These are phyloP conservation scores for Orussus abietinus DNA, from an alignment of 1,140 invertebrate genomes.

Conservation along the genomic window DNA sequence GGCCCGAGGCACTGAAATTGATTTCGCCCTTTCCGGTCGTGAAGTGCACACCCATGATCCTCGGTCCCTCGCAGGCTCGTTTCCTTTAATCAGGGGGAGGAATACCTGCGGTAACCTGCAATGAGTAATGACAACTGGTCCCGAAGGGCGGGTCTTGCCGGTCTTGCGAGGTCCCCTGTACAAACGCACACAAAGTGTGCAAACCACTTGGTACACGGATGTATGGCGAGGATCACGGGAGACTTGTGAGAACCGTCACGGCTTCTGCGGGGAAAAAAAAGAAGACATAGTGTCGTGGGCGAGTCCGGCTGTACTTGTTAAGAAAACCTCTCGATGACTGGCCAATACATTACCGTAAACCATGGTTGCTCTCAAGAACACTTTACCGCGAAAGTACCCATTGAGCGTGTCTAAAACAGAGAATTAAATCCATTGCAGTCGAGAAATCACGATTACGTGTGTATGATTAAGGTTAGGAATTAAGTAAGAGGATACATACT, in stretches of 20 bases:
- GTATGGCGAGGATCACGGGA: slow-evolving; percentile 17
- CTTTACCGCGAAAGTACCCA: no score
- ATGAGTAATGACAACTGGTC: slow-evolving; percentile 36
- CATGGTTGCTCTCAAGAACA: no score
- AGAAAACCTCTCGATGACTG: no score
- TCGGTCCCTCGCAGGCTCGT: slow-evolving; percentile 3
- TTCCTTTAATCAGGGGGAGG: slow-evolving; percentile 25
- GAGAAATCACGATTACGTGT: no score
- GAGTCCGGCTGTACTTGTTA: no score
- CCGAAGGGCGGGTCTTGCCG: slow-evolving; percentile 1
- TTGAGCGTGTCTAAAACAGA: no score
- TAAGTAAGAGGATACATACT: no score
- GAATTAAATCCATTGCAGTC: no score
- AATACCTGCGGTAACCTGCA: slow-evolving; percentile 17
- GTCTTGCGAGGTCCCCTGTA: background rate
- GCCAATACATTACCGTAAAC: no score
- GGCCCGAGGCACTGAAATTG: slow-evolving; percentile 14
- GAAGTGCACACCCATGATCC: slow-evolving; percentile 7
- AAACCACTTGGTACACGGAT: slow-evolving; percentile 9
- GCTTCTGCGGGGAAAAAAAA: slow-evolving; percentile 22
- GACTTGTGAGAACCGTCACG: slow-evolving; percentile 28
- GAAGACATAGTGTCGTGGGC: no score
- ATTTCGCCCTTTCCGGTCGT: slow-evolving; percentile 13
- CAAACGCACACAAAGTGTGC: slow-evolving; percentile 5
- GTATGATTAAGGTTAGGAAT: no score